Evolutionary conservation across 2,797 vertebrate species (phyloP), one percentile per base, ranked within the genome.

Genomic region (Pseudomugil gertrudae): DNA sequence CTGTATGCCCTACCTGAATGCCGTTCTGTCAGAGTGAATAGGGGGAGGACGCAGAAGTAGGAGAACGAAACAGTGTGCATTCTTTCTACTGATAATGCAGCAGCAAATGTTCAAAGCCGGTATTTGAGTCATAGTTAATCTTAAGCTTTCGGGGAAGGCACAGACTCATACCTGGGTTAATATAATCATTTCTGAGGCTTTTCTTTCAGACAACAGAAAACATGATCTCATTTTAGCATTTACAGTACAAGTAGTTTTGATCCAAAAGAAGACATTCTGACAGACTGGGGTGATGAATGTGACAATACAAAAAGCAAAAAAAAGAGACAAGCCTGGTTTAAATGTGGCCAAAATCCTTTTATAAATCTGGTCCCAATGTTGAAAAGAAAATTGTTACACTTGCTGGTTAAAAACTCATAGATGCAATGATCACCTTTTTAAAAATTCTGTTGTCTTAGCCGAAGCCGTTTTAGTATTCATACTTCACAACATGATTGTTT

Each of bases 91-190:
- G 59, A 84, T 87, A 86, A 91, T 89, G 67, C 72, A 61, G 68
- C 60, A 38, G 5, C 3, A 73, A 61, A 57, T 54, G 69, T 75
- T 78, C 36, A 76, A 74, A 71, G 63, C 47, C 1, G 19, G 52
- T 48, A 45, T 77, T 84, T 89, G 84, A 88, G 84, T 90, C 79
- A 72, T 45, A 62, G 71, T 84, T 89, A 86, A 92, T 91, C 87
- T 86, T 30, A 72, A 80, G 76, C 77, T 84, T 69, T 87, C 61
- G 79, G 83, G 61, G 78, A 87, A 78, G 84, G 76, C 72, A 77
- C 63, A 68, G 73, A 76, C 48, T 81, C 74, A 81, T 65, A 80
- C 74, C 81, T 70, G 74, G 35, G 45, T 65, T 78, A 68, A 76
- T 79, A 45, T 69, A 67, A 80, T 79, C 76, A 80, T 69, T 84